Evolutionary conservation across 1,140 invertebrate genomes (phyloP).

Genomic region (Neotoxoptera formosana): DNA sequence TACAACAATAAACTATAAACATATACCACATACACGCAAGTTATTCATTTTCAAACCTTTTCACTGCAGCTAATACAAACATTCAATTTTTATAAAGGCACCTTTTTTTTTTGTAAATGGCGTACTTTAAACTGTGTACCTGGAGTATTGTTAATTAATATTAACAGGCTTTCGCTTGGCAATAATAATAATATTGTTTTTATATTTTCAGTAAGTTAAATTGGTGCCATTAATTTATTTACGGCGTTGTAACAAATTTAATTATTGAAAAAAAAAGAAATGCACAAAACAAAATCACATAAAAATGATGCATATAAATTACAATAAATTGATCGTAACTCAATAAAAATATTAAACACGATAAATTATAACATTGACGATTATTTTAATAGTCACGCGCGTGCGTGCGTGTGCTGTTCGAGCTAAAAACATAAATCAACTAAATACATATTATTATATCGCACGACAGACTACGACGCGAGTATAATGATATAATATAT

Average conservation of each 20-base stretch:
- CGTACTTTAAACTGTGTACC: background rate
- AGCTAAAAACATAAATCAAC: constrained; percentile 4
- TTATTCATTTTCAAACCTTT: background rate
- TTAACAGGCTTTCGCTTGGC: background rate
- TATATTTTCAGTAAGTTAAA: background rate
- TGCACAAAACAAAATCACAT: background rate
- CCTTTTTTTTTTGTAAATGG: background rate
- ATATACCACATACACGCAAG: background rate
- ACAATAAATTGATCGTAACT: background rate
- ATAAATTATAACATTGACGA: background rate
- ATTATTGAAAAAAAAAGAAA: background rate
- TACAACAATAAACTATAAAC: background rate
- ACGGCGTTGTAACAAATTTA: background rate
- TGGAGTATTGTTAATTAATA: background rate
- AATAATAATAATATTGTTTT: constrained; percentile 8
- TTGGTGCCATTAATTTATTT: background rate
- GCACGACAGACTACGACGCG: background rate
- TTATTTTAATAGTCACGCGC: background rate
- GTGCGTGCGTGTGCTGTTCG: background rate
- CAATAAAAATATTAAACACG: background rate
- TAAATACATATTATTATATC: background rate
- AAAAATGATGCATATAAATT: background rate
- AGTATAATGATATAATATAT: background rate
- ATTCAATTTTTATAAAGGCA: background rate
- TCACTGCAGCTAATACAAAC: background rate